Conservation (phyloP, 2,888 invertebrate species). For the Aradus depressus region DNA sequence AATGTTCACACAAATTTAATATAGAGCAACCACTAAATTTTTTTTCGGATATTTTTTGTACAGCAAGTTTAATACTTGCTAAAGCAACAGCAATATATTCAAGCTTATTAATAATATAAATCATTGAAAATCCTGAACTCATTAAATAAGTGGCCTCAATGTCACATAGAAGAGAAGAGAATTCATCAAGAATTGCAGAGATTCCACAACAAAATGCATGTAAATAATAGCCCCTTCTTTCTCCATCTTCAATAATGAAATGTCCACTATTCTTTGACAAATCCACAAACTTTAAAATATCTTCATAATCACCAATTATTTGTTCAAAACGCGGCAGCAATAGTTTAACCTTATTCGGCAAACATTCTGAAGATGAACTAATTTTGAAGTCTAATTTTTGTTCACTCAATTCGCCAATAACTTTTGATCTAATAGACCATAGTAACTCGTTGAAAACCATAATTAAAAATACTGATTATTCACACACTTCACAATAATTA, state of each 20-base stretch:
- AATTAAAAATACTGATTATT: background rate
- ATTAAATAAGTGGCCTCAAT: slow-evolving; percentile 13
- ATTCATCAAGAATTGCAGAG: slow-evolving; percentile 4
- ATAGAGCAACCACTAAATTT: slow-evolving; percentile 17
- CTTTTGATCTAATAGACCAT: slow-evolving; percentile 7
- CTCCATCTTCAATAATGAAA: background rate
- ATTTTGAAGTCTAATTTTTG: background rate
- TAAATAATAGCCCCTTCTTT: slow-evolving; percentile 15
- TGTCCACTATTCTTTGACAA: background rate
- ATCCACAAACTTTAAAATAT: background rate
- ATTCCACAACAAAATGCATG: slow-evolving; percentile 21
- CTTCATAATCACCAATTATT: background rate
- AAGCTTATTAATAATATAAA: slow-evolving; percentile 13
- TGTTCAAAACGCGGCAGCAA: slow-evolving; percentile 6
- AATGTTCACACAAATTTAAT: slow-evolving; percentile 19
- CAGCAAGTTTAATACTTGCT: slow-evolving; percentile 5
- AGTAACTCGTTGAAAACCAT: slow-evolving; percentile 11
- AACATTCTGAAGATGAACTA: background rate
- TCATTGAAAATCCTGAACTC: slow-evolving; percentile 3
- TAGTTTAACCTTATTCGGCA: background rate
- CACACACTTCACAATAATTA: too few relatives aligned
- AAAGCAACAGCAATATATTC: slow-evolving; percentile 1
- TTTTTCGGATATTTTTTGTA: slow-evolving; percentile 10
- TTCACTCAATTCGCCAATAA: background rate
- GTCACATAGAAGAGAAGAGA: slow-evolving; percentile 3